A percentile compares a stretch with the other conserved stretches of the same genome.
phyloP scores from a whole-genome alignment of 30 jellyfish, hydroid and myxozoan species.

The Aurelia coerulea region DNA sequence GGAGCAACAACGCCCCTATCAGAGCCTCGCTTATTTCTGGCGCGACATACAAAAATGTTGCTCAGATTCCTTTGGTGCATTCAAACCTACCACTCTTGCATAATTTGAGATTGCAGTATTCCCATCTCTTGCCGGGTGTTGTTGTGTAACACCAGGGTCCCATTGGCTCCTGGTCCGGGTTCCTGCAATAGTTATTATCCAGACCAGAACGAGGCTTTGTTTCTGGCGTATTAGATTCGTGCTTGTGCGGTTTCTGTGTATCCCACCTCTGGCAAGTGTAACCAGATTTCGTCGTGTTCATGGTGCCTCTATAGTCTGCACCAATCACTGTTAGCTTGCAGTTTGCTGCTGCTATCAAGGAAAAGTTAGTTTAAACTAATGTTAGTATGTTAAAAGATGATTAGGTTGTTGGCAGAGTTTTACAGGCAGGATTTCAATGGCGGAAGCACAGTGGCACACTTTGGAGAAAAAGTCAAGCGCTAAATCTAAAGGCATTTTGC shows the following conservation, averaged over 20 bases:
- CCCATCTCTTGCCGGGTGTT: constrained; percentile 69
- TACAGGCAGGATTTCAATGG: too few species aligned
- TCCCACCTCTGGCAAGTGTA: constrained; percentile 71
- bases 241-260: constrained; percentile 62
- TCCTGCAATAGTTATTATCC: constrained; percentile 70
- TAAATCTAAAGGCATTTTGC: too few species aligned
- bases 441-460: too few species aligned
- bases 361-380: constrained; percentile 51
- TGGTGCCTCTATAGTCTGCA: constrained; percentile 54
- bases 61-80: constrained; percentile 15
- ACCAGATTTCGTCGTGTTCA: constrained; percentile 59
- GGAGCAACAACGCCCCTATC: too few species aligned
- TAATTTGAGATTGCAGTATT: constrained; percentile 53
- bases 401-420: neutral
- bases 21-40: too few species aligned
- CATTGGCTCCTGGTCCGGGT: constrained; percentile 77
- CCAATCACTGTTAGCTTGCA: constrained; percentile 64
- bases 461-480: too few species aligned
- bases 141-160: constrained; percentile 83
- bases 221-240: constrained; percentile 40
- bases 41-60: too few species aligned
- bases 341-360: constrained; percentile 62
- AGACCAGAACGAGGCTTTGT: constrained; percentile 31
- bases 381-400: constrained; percentile 28
- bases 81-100: constrained; percentile 66